phyloP scores from a whole-genome alignment of 2,888 invertebrate species.

The Odontothrips loti region DNA sequence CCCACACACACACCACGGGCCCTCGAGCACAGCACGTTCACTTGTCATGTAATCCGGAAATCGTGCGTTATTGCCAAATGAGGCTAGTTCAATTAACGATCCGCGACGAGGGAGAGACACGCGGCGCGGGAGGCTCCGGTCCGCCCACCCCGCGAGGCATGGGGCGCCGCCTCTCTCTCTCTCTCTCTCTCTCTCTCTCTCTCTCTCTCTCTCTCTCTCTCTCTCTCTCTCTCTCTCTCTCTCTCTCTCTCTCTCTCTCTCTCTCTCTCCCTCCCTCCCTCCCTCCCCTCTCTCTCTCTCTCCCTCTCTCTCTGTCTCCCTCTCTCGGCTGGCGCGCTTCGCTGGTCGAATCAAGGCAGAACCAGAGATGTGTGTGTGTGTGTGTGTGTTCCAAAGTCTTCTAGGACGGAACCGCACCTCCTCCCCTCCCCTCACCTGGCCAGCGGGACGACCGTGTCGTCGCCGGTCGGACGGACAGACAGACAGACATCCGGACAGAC shows the following conservation, averaged over 20 bases:
- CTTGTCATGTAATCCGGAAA: constrained; percentile 13
- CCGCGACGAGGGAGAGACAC: neutral
- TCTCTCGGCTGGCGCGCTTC: too few relatives aligned
- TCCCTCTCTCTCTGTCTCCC: too few relatives aligned
- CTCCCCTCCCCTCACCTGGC: neutral
- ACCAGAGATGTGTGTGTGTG: too few relatives aligned
- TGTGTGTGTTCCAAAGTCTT: too few relatives aligned
- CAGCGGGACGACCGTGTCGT: neutral
- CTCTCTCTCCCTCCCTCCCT: too few relatives aligned
- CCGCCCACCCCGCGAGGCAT: neutral
- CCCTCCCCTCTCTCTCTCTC: too few relatives aligned
- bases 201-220: too few relatives aligned
- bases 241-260: too few relatives aligned
- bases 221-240: too few relatives aligned
- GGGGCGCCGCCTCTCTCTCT: neutral
- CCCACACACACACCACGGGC: neutral
- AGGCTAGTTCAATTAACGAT: constrained; percentile 15
- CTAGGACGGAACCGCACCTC: too few relatives aligned
- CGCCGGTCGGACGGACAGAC: constrained; percentile 8
- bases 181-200: too few relatives aligned
- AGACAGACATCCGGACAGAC: neutral
- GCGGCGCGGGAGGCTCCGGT: neutral
- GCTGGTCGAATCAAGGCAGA: too few relatives aligned
- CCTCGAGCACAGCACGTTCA: neutral
- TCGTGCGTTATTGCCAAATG: constrained; percentile 7